Base-by-base conservation (phyloP, 1,140 invertebrate genomes). In the Zaprionus capensis region DNA sequence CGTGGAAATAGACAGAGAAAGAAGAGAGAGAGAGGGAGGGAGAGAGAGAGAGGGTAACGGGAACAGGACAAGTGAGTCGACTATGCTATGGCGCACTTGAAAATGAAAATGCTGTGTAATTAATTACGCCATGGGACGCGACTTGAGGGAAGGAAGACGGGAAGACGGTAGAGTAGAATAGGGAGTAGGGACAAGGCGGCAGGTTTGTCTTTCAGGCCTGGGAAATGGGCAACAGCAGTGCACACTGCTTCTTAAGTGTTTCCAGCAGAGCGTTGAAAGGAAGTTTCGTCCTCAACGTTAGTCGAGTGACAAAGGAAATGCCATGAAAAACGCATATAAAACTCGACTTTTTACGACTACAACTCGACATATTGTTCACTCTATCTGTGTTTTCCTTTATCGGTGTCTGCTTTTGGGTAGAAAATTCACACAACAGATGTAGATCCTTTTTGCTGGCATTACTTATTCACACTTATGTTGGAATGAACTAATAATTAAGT, bases 21-120 rank as follows among this genome's bases (percentile, higher is more conserved):
- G 56, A 12, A n/a, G 11, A 34, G 22, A 31, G 20, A 1, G 1
- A 20, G 24, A 5, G 24, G 4, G 24, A 24, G 11, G 9, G 49
- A 57, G 49, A 38, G 55, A 4, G 44, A 17, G 34, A n/a, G 36
- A 56, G 31, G 41, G 58, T 17, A 69, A 28, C 24, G 41, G 20
- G 56, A 75, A 56, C 38, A 75, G 66, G 26, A 61, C 58, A 46
- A 58, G 55, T 68, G 66, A 56, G 38, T 59, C 55, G 41, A 58
- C 66, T 49, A 44, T 46, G 71, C 46, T 55, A 44, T 44, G 55
- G 56, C 67, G 66, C 79, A 77, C 66, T 79, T 81, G 80, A 81
- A 90, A 91, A 90, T 85, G 86, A 90, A 90, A 90, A 90, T 85
- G 85, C 86, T 90, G 81, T 85, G 86, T 90, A 90, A 90, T 90